Base-by-base conservation (phyloP, 2,888 invertebrate genomes). In the Epinotia ramella region DNA sequence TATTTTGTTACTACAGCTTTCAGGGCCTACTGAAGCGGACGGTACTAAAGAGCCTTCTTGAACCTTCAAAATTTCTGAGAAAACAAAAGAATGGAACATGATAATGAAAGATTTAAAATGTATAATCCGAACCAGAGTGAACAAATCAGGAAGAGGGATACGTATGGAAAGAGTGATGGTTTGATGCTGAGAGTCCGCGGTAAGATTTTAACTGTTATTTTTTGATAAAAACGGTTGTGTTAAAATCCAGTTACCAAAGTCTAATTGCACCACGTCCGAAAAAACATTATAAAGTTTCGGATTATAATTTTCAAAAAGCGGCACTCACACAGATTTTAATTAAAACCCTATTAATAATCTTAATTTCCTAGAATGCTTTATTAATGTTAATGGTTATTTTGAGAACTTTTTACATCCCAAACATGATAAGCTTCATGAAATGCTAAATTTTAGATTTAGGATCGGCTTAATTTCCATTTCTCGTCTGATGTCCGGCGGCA, bases 1-100 rank as follows among this genome's bases (percentile, higher is more conserved):
- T 89, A 88, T 91, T 91, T 88, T 87, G 86, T 88, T 87, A 86
- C 85, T 81, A 83, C 83, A 84, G 86, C 88, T 87, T 87, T 87
- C 86, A 88, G 81, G 78, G 80, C 86, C 84, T 49, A 53, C 73
- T n/a, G 73, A 77, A 77, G 76, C 77, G 73, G 79, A 70, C 78
- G 76, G 74, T 78, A 64, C 67, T 73, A 59, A 60, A 77, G 56
- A 71, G 70, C 70, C 76, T 75, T 75, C 70, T 60, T 24, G 49
- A 68, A 62, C 63, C 33, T 73, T 68, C 60, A 44, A 46, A 59
- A 65, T 53, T 70, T 53, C 40, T 56, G 16, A 46, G 53, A 16
- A 70, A 66, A 70, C 60, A 75, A 65, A 5, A 70, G 70, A 70
- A 84, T 88, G 86, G 83, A 86, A 80, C 84, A 84, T 78, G 84